Evolutionary conservation across 30 jellyfish, hydroid and myxozoan species (phyloP), one percentile per base, ranked within the genome.

Genomic region (Cassiopea xamachana): DNA sequence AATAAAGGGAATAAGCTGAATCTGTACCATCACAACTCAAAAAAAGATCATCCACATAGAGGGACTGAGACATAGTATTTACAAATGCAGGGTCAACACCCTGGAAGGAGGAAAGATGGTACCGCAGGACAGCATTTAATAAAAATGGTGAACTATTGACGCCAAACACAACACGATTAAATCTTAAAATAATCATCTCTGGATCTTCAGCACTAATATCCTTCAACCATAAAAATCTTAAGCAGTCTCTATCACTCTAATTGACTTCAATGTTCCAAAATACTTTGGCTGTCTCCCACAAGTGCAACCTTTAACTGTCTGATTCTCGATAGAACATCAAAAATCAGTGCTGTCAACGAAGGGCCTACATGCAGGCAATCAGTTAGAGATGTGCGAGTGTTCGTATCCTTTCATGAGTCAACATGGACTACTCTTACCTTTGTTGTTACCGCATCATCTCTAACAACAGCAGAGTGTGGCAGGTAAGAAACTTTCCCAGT

Each of bases 341-440:
- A 80, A 17, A 89, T 45, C 48, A 73, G 58, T 18, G 87, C 89
- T 13, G 59, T 50, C 10, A 89, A 48, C 14, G 88, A 55, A 17
- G 88, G 96, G 3, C 96, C 96, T 61, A 73, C 93, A 47, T 89
- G 89, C 12, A 89, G 85, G 69, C 96, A 89, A 45, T 72, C 68
- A 78, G 78, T 88, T 49, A 88, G 48, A n/a, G 78, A 84, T 12
- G 58, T 61, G 14, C 92, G 79, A 4, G 71, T 59, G 44, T 70
- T 69, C 79, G 46, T 47, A 69, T 60, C 86, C 48, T 73, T 69
- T 27, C 92, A 70, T 7, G 93, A 74, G 69, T 89, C 89, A 62
- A 59, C 93, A 76, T 73, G 75, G n/a, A 86, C 93, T 16, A 76
- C 67, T 48, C 89, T 86, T 18, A 86, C 93, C 59, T 86, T 86